These are phyloP conservation scores for Folsomia manolachei DNA, from an alignment of 2,888 invertebrate genomes.

Conservation along the genomic window DNA sequence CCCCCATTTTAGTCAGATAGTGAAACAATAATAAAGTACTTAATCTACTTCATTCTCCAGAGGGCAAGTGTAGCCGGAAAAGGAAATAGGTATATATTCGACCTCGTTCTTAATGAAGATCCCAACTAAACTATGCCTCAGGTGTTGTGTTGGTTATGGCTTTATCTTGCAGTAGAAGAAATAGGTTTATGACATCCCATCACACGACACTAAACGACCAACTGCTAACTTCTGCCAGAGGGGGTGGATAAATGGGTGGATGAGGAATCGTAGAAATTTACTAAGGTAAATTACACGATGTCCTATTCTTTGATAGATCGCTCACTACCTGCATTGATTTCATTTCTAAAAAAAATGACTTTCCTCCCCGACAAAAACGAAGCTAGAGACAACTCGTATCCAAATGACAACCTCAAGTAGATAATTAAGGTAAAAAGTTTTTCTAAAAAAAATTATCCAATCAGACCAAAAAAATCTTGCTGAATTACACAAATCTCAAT, in stretches of 20 bases:
- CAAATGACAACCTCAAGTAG: no score
- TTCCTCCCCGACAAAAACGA: no score
- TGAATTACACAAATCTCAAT: neutral
- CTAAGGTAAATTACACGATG: no score
- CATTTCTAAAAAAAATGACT: no score
- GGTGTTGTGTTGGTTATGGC: neutral
- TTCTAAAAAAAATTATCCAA: no score
- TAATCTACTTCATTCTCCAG: neutral
- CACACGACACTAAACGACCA: neutral
- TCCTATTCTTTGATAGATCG: no score
- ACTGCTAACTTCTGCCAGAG: neutral
- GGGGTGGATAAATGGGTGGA: neutral
- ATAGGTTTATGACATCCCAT: neutral
- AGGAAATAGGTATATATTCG: neutral
- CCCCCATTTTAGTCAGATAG: slow-evolving; percentile 6
- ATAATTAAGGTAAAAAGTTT: no score
- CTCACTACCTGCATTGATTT: neutral
- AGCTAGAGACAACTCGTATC: no score
- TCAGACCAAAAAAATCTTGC: neutral
- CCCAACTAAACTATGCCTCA: neutral
- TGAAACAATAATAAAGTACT: neutral
- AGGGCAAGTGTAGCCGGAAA: neutral
- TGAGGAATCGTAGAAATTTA: no score
- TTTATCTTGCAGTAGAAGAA: neutral
- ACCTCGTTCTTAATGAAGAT: neutral